These are phyloP conservation scores for Odontamblyopus rebecca DNA, from an alignment of 2,797 vertebrate genomes.

Conservation along the genomic window DNA sequence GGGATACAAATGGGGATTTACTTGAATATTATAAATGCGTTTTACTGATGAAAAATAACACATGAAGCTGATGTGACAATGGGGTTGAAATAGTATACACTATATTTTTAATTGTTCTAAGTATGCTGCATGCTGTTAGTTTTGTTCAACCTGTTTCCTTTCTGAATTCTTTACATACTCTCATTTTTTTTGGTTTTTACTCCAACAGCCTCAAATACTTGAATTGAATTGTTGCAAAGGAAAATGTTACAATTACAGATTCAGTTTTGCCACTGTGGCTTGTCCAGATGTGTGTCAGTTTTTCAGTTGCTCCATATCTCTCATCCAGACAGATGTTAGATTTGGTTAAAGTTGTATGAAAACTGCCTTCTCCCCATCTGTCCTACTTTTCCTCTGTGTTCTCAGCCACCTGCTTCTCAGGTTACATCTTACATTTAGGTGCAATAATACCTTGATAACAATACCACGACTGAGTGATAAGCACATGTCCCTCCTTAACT, in stretches of 20 bases:
- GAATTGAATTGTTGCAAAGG: background rate
- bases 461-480: slow-evolving; percentile 28
- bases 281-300: slow-evolving; percentile 10
- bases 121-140: background rate
- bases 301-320: slow-evolving; percentile 28
- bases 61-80: no score
- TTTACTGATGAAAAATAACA: no score
- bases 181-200: background rate
- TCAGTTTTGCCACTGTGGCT: slow-evolving; percentile 26
- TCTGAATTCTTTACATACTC: background rate
- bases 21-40: background rate
- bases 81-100: no score
- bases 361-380: slow-evolving; percentile 14
- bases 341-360: slow-evolving; percentile 12
- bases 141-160: background rate
- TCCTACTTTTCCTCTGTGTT: slow-evolving; percentile 25
- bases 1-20: background rate
- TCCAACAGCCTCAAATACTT: background rate
- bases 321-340: slow-evolving; percentile 48
- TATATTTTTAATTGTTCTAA: background rate
- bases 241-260: slow-evolving; percentile 11
- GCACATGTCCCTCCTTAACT: slow-evolving; percentile 28
- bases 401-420: slow-evolving; percentile 53
- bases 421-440: slow-evolving; percentile 30
- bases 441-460: slow-evolving; percentile 21